These are phyloP conservation scores for Stylophora pistillata DNA, from an alignment of 64 coral and sea anemone species.

Conservation along the genomic window DNA sequence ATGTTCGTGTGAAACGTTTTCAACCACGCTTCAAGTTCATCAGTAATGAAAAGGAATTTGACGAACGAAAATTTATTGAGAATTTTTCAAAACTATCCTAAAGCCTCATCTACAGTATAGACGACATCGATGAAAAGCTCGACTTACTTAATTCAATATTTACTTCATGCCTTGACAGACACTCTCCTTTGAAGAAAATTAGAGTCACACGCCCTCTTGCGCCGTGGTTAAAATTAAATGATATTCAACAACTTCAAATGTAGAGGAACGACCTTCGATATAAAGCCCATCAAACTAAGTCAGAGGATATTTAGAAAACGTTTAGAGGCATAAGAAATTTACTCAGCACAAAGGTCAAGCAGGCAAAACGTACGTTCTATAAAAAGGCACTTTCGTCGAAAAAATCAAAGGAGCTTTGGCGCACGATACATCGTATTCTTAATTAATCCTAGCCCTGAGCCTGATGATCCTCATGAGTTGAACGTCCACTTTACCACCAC, in stretches of 20 bases:
- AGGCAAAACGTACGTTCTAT: background rate
- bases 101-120: constrained; percentile 35
- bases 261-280: constrained; percentile 4
- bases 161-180: constrained; percentile 23
- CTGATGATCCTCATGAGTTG: too few species aligned
- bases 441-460: too few species aligned
- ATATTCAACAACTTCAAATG: constrained; percentile 24
- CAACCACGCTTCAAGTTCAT: constrained; percentile 50
- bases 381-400: too few species aligned
- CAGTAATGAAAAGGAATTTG: constrained; percentile 33
- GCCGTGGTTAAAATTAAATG: constrained; percentile 30
- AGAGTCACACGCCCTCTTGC: constrained; percentile 36
- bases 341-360: constrained; percentile 17
- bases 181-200: constrained; percentile 10
- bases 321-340: constrained; percentile 34
- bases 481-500: too few species aligned
- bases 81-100: constrained; percentile 33
- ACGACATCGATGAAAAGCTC: constrained; percentile 33
- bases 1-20: constrained; percentile 34
- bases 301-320: background rate
- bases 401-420: too few species aligned
- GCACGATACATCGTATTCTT: too few species aligned
- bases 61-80: constrained; percentile 14
- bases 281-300: background rate
- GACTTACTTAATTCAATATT: constrained; percentile 24